phyloP scores from a whole-genome alignment of 2,113 vertebrate genomes.

The Manacus vitellinus region DNA sequence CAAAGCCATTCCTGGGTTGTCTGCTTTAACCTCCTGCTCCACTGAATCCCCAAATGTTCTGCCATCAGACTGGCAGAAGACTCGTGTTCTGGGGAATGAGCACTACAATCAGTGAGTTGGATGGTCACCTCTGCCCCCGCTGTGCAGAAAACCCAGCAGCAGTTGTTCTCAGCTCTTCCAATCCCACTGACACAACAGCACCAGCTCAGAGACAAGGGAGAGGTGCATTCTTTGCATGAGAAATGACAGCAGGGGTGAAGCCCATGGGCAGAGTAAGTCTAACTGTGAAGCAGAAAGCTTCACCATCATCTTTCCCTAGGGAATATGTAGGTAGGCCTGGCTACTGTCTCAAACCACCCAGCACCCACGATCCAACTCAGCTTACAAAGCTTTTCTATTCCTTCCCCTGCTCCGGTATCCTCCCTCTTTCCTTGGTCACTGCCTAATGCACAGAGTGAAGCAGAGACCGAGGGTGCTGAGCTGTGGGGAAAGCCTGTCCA shows the following conservation, averaged over 20 bases:
- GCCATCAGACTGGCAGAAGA: neutral
- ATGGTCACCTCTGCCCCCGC: neutral
- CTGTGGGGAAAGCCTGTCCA: neutral
- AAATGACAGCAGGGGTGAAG: accelerated
- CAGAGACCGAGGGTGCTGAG: too few species aligned
- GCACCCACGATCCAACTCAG: neutral
- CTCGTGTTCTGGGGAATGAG: neutral
- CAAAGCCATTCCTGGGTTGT: neutral
- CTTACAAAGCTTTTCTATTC: neutral
- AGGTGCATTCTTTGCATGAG: neutral
- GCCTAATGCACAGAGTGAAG: neutral
- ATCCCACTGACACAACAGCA: accelerated
- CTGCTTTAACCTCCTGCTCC: neutral
- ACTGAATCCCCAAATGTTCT: neutral
- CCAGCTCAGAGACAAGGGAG: neutral
- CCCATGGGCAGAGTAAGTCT: accelerated
- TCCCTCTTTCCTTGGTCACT: neutral
- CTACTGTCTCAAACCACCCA: neutral
- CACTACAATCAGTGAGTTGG: accelerated
- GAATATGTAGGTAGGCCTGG: neutral
- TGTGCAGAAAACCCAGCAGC: neutral
- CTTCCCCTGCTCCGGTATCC: neutral
- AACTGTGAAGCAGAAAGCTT: neutral
- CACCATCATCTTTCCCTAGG: neutral
- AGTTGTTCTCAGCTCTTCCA: neutral